Base-by-base conservation (phyloP, 2,888 invertebrate genomes). In the Diaphora mendica region DNA sequence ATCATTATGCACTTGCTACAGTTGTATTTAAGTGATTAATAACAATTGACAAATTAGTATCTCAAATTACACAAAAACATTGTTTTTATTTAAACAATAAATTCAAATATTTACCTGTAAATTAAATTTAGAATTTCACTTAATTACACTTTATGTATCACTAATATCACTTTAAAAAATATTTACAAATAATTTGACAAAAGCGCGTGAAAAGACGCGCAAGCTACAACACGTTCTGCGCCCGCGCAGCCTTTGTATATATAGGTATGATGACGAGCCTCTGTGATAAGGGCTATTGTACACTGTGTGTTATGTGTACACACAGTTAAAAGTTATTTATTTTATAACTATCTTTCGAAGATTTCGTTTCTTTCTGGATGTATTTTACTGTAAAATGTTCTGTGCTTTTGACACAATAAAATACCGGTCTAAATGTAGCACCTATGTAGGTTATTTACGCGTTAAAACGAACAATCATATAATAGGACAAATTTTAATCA, bases 191-290 rank as follows among this genome's bases (percentile, higher is more conserved):
- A 79, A 80, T 79, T 81, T 73, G 80, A 87, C 87, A 8, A 26
- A 33, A 89, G 86, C 87, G 87, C 90, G 88, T 86, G 77, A 77
- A 85, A 76, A 85, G 87, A 88, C 84, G 86, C 87, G 86, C 86
- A 79, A 76, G 77, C 81, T 82, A 86, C 88, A 88, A 87, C 82
- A 80, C 83, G 71, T 64, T 85, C 86, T 87, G 88, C 84, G 86
- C 78, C 44, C 59, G 84, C 84, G 79, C 80, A 77, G 73, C 76
- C 80, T 86, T 86, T 86, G 87, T 87, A 86, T 88, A 66, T 26
- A 87, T 88, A 66, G 15, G 87, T 89, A 89, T 87, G 85, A 79
- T 82, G 85, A 87, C 85, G 86, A 86, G 79, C 26, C 76, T 69
- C 64, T 11, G 20, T 70, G 30, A 42, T 74, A 44, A 80, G 74